phyloP scores from a whole-genome alignment of 1,140 invertebrate genomes.

The Anthonomus grandis region DNA sequence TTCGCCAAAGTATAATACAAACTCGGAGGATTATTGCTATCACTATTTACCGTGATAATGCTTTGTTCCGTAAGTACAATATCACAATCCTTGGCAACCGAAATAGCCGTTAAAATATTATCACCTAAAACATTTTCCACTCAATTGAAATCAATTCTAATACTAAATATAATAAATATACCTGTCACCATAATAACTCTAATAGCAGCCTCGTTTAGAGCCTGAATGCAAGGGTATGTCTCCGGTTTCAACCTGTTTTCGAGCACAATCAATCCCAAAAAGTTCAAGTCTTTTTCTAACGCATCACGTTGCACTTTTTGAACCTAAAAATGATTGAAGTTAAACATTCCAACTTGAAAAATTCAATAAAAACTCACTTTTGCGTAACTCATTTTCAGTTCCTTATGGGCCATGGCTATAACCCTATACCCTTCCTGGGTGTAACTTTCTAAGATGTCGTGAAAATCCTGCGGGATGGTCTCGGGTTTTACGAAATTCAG shows the following conservation, averaged over 20 bases:
- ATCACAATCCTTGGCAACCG: slow-evolving; percentile 93
- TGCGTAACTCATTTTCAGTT: slow-evolving; percentile 60
- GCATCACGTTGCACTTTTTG: slow-evolving; percentile 71
- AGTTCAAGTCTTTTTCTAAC: slow-evolving; percentile 79
- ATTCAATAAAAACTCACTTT: slow-evolving; percentile 47
- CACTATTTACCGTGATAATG: slow-evolving; percentile 56
- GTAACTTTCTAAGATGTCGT: slow-evolving; percentile 68
- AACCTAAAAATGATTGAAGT: slow-evolving; percentile 47
- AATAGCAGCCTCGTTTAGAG: slow-evolving; percentile 81
- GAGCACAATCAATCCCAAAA: slow-evolving; percentile 86
- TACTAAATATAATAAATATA: slow-evolving; percentile 45
- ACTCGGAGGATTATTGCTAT: slow-evolving; percentile 33
- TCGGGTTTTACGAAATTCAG: slow-evolving; percentile 52
- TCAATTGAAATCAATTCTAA: background rate
- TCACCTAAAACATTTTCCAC: slow-evolving; percentile 66
- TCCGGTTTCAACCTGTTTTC: slow-evolving; percentile 90
- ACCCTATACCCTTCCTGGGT: slow-evolving; percentile 88
- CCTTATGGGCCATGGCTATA: slow-evolving; percentile 73
- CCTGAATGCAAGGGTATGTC: slow-evolving; percentile 75
- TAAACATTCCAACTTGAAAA: background rate
- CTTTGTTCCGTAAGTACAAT: slow-evolving; percentile 75
- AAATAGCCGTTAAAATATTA: slow-evolving; percentile 94
- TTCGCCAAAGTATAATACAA: slow-evolving; percentile 45
- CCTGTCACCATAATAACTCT: slow-evolving; percentile 95
- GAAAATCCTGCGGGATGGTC: slow-evolving; percentile 68